These are phyloP conservation scores for Rhynchophorus ferrugineus DNA, from an alignment of 1,140 invertebrate species.

Conservation along the genomic window DNA sequence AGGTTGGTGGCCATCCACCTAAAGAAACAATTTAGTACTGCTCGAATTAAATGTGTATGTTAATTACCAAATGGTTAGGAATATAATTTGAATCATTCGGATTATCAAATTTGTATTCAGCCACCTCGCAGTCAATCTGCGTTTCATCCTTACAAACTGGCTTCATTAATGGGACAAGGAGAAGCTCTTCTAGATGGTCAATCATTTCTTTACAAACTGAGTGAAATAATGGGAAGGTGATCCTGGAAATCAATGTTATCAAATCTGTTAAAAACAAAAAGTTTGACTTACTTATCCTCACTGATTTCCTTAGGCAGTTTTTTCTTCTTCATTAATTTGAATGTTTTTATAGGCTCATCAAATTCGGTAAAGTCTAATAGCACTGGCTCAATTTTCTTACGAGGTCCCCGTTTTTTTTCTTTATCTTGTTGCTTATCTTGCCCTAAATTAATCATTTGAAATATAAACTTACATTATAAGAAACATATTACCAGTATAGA, in stretches of 20 bases:
- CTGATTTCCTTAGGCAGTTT: neutral
- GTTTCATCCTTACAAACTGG: neutral
- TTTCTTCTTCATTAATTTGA: neutral
- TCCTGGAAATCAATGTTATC: neutral
- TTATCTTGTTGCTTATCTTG: slow-evolving; percentile 1
- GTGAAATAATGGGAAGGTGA: neutral
- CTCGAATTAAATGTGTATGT: slow-evolving; percentile 23
- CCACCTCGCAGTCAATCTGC: neutral
- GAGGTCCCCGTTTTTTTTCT: neutral
- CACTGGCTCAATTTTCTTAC: neutral
- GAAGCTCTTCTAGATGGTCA: neutral
- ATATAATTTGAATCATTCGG: slow-evolving; percentile 1
- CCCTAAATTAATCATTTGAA: neutral
- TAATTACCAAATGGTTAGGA: neutral
- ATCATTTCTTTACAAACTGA: neutral
- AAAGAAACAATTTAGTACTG: neutral
- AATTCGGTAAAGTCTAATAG: neutral
- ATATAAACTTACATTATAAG: neutral
- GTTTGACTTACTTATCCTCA: neutral
- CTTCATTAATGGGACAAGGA: neutral
- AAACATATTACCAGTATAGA: slow-evolving; percentile 9
- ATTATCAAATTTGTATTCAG: neutral
- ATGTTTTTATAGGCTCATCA: neutral
- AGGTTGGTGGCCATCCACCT: slow-evolving; percentile 1
- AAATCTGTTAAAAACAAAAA: neutral